These are phyloP conservation scores for Drosophila flavopinicola DNA, from an alignment of 2,888 invertebrate genomes.

Conservation along the genomic window DNA sequence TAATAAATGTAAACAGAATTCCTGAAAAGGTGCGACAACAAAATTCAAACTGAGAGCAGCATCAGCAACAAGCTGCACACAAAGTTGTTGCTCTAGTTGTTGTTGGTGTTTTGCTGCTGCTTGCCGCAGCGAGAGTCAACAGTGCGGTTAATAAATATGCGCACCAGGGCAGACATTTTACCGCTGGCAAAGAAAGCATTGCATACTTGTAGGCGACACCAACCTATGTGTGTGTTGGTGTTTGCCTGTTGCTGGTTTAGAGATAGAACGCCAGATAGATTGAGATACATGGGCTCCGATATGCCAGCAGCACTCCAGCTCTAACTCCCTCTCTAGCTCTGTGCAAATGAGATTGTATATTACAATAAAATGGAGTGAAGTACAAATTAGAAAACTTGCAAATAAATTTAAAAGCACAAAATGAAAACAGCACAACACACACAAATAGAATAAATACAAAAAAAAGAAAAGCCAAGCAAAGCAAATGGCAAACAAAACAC, in stretches of 20 bases:
- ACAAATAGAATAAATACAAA: constrained; percentile 27
- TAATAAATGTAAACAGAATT: constrained; percentile 83
- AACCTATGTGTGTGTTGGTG: neutral
- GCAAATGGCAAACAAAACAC: constrained; percentile 76
- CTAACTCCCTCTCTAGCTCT: neutral
- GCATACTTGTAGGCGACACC: constrained; percentile 58
- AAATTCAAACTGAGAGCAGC: constrained; percentile 63
- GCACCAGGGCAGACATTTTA: constrained; percentile 61
- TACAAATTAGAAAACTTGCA: constrained; percentile 82
- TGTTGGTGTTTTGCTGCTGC: constrained; percentile 18
- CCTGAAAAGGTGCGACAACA: constrained; percentile 81
- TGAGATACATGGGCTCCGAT: constrained; percentile 53
- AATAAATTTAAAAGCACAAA: constrained; percentile 78
- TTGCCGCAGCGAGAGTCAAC: constrained; percentile 68
- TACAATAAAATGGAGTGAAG: constrained; percentile 81
- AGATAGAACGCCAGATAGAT: constrained; percentile 47
- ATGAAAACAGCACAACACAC: constrained; percentile 49
- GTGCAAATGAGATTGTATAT: constrained; percentile 80
- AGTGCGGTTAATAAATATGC: constrained; percentile 77
- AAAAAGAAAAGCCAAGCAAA: constrained; percentile 39
- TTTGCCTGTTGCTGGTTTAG: constrained; percentile 43
- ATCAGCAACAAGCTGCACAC: constrained; percentile 52
- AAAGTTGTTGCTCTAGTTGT: constrained; percentile 16
- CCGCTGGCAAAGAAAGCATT: constrained; percentile 59
- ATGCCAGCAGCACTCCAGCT: constrained; percentile 30